These are phyloP conservation scores for Gasterosteus nipponicus DNA, from an alignment of 2,113 vertebrate species.

Conservation along the genomic window DNA sequence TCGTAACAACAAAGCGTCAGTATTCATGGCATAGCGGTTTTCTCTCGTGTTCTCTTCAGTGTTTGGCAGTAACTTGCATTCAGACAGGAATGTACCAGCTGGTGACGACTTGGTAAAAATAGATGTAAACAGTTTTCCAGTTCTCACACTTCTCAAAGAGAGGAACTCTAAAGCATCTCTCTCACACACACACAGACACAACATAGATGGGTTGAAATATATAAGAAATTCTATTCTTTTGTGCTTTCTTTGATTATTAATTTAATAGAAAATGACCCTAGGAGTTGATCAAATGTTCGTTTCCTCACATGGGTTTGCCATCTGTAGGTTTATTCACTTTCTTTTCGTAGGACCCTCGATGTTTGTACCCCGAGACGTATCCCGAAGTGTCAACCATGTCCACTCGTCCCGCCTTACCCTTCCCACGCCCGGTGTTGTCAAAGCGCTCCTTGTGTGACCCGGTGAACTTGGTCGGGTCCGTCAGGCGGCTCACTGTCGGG, in stretches of 20 bases:
- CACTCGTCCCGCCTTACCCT: conserved; percentile 93
- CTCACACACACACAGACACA: conserved; percentile 38
- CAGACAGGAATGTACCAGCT: conserved; percentile 82
- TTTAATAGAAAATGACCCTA: conserved; percentile 71
- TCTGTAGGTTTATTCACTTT: conserved; percentile 85
- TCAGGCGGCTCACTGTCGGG: conserved; percentile 93
- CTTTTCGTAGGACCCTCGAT: conserved; percentile 93
- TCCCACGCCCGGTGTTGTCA: conserved; percentile 89
- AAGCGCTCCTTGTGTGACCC: conserved; percentile 98
- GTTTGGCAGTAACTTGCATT: conserved; percentile 73
- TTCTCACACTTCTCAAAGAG: conserved; percentile 78
- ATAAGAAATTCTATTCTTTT: conserved; percentile 74
- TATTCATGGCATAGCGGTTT: conserved; percentile 44
- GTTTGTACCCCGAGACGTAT: conserved; percentile 96
- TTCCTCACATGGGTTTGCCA: conserved; percentile 76
- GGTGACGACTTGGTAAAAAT: conserved; percentile 79
- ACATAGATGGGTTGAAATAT: conserved; percentile 67
- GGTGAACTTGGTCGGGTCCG: conserved; percentile 93
- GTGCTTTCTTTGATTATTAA: conserved; percentile 73
- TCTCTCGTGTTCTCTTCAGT: conserved; percentile 61
- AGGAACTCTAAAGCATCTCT: conserved; percentile 67
- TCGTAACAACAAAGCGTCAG: conserved; percentile 51
- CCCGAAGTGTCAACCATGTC: conserved; percentile 92
- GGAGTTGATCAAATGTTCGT: conserved; percentile 59
- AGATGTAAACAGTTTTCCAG: conserved; percentile 85